These are phyloP conservation scores for Chauna torquata DNA, from an alignment of 2,113 vertebrate species.

Conservation along the genomic window DNA sequence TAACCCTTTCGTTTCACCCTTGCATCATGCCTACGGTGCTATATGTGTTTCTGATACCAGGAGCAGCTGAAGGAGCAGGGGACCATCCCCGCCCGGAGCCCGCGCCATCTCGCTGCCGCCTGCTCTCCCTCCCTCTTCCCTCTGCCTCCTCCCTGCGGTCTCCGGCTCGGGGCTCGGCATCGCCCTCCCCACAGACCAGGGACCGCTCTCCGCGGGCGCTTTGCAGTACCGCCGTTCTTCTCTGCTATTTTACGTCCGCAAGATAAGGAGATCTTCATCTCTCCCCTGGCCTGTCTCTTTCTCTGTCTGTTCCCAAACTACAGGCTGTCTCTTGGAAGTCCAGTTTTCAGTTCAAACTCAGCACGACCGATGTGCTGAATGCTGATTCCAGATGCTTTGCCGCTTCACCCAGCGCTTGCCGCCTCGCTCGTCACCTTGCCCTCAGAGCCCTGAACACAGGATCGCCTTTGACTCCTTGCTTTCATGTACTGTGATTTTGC, in stretches of 20 bases:
- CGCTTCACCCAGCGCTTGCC: background rate
- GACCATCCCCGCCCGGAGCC: rapidly evolving
- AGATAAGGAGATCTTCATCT: background rate
- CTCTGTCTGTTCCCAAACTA: background rate
- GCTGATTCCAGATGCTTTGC: background rate
- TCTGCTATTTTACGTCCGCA: background rate
- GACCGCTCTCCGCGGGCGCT: rapidly evolving
- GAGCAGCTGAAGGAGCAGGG: background rate
- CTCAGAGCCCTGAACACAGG: background rate
- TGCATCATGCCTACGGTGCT: background rate
- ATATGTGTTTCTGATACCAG: background rate
- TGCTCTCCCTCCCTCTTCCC: background rate
- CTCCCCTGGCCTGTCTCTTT: background rate
- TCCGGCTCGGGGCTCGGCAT: background rate
- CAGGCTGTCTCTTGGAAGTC: background rate
- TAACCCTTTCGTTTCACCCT: background rate
- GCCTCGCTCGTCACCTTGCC: background rate
- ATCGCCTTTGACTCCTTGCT: background rate
- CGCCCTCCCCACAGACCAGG: background rate
- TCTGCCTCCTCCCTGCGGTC: background rate
- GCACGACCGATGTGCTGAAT: too few relatives aligned
- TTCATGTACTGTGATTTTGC: background rate
- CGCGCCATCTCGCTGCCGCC: rapidly evolving
- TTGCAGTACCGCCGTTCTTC: background rate
- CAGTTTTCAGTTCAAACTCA: background rate